Base-by-base conservation (phyloP, 2,888 invertebrate genomes). In the Stegophylla sp. region DNA sequence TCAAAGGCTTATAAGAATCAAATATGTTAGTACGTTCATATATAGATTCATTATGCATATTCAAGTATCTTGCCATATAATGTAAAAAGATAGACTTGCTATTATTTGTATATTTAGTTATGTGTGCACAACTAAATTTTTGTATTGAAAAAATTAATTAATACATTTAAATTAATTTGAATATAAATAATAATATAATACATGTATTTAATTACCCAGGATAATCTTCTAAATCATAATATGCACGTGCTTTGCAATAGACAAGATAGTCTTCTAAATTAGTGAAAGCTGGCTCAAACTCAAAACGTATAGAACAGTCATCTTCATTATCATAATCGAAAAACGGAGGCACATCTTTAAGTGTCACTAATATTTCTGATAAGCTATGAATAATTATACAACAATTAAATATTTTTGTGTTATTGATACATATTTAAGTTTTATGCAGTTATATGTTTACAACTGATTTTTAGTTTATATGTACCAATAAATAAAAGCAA, bases 221-320 rank as follows among this genome's bases (percentile, higher is more conserved):
- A 61, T 79, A 79, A 59, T 79, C 79, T 69, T 79, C 79, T 20
- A 69, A n/a, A 69, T 79, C 79, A 56, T 28, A 79, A 69, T 79
- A 79, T 10, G 79, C 43, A 61, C 79, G 79, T 51, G 79, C 79
- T 71, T 79, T 79, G 17, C 28, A 69, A 79, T 79, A 79, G 12
- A 79, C 48, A 34, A 79, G 61, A 69, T 79, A 79, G 12, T 79
- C 79, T 79, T 79, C 79, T 28, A 69, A 45, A 61, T 59, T 79
- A 1, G 43, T 59, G 12, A 79, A 79, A 0, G 67, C 48, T 64
- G 64, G 51, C 53, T 75, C 75, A 41, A 75, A 75, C 10, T 75
- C 75, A 26, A 75, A 75, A 41, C 75, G 41, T 13, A 75, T 23
- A 9, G 23, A 64, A 53, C 51, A n/a, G 23, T 17, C 41, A 45